These are phyloP conservation scores for Manduca sexta DNA, from an alignment of 1,140 invertebrate species.

Conservation along the genomic window DNA sequence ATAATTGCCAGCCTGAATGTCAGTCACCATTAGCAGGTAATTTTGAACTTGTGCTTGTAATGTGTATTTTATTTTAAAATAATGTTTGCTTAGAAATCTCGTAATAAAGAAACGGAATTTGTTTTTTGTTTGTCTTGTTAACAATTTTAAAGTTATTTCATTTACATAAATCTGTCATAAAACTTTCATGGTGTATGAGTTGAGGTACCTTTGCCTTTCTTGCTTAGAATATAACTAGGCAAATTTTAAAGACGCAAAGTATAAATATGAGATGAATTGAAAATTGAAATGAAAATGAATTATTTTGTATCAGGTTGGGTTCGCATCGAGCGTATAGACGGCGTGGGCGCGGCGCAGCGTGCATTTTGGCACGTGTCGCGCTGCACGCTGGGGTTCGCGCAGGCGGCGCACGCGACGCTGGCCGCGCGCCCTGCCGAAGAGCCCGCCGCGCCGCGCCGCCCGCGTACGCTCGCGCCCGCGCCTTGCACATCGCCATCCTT, in stretches of 20 bases:
- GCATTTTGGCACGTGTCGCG: slow-evolving; percentile 47
- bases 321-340: slow-evolving; percentile 49
- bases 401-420: slow-evolving; percentile 16
- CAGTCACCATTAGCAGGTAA: slow-evolving; percentile 39
- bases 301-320: slow-evolving; percentile 43
- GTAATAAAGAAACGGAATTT: no score
- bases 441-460: slow-evolving; percentile 20
- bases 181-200: no score
- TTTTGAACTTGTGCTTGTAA: background rate
- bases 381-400: slow-evolving; percentile 32
- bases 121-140: no score
- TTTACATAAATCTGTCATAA: no score
- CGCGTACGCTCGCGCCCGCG: slow-evolving; percentile 20
- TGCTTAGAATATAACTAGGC: no score
- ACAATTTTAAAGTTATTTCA: no score
- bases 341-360: slow-evolving; percentile 34
- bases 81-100: no score
- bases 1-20: slow-evolving; percentile 39
- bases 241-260: no score
- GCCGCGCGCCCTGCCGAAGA: slow-evolving; percentile 21
- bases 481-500: slow-evolving; percentile 16
- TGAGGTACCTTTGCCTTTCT: no score
- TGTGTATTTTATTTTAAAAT: background rate
- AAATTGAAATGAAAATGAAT: no score
- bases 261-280: no score